Evolutionary conservation across 1,140 invertebrate genomes (phyloP), one percentile per base, ranked within the genome.

Genomic region (Mamestra configurata): DNA sequence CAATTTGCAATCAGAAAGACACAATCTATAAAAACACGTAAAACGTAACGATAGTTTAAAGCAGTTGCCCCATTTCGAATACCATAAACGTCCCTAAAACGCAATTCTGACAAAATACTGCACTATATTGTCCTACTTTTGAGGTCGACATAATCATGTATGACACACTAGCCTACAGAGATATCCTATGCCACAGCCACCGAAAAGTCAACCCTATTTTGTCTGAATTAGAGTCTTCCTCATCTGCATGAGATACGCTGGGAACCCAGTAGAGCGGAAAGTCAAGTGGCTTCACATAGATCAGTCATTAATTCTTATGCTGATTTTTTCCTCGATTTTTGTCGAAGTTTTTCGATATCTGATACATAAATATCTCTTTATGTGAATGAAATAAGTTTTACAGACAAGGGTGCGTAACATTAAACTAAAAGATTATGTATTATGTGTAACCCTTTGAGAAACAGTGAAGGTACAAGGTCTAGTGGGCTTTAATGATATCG

Each of bases 81-180:
- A 53, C 35, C 68, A 35, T 51, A 71, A 71, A 71, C 8, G 27
- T 71, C 43, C 43, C 46, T 35, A 71, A 53, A 71, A 71, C 46
- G 46, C 8, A 53, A 71, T 71, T 51, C 49, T n/a, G 8, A 71
- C 46, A 71, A 71, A 53, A 71, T 53, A 71, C 68, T 71, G 68
- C 68, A 70, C 66, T 70, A n/a, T 27, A 49, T 70, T 70, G 66
- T 31, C 68, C 68, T 71, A 71, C 15, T 53, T 71, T 35, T 53
- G 68, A 71, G 68, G 46, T 71, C 46, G 61, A 53, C 15, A 27
- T 46, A 71, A 53, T 71, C 46, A 13, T 31, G n/a, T 71, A 43
- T 71, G 68, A 35, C 68, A 53, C 22, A 53, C 46, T 51, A n/a
- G 24, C 24, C 20, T 35, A 71, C 49, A 71, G 53, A 71, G 6